Percentiles rank a stretch among this genome's conserved stretches.
Evolutionary conservation across 2,797 vertebrate genomes (phyloP).

Genomic region (Eremophila alpestris): DNA sequence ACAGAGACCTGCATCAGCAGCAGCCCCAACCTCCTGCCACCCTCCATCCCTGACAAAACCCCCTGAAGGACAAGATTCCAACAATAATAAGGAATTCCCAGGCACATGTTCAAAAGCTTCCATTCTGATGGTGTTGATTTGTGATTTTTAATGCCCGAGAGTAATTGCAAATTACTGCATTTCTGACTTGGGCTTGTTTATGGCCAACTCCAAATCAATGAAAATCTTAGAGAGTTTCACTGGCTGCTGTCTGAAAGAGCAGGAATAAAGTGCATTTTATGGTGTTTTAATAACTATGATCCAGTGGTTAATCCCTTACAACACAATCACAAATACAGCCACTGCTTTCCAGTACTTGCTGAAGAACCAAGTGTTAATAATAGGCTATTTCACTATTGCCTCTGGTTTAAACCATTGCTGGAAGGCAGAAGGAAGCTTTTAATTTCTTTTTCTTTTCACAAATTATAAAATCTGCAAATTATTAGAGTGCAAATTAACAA

Average conservation of each 20-base stretch:
- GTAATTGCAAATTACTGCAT: not conserved
- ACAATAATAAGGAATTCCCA: not conserved
- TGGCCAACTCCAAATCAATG: not conserved
- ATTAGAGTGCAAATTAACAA: slow-evolving; percentile 50
- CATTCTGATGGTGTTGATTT: not conserved
- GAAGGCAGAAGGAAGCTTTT: slow-evolving; percentile 2
- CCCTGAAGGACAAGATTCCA: not conserved
- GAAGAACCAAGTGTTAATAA: not conserved
- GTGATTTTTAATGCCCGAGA: not conserved
- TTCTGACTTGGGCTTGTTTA: not conserved
- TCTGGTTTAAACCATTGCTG: not conserved
- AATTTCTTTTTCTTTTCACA: not conserved
- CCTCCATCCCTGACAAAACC: not conserved
- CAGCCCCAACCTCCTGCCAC: not conserved
- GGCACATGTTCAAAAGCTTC: not conserved
- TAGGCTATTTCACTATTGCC: not conserved
- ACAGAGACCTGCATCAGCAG: not conserved
- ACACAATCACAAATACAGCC: not conserved
- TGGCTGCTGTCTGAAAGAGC: not conserved
- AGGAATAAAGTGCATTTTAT: not conserved
- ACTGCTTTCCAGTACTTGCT: not conserved
- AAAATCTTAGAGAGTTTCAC: not conserved
- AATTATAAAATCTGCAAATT: slow-evolving; percentile 51
- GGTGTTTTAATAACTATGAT: not conserved
- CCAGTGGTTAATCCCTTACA: not conserved